phyloP scores from a whole-genome alignment of 2,888 invertebrate genomes.

The Phortica magna region DNA sequence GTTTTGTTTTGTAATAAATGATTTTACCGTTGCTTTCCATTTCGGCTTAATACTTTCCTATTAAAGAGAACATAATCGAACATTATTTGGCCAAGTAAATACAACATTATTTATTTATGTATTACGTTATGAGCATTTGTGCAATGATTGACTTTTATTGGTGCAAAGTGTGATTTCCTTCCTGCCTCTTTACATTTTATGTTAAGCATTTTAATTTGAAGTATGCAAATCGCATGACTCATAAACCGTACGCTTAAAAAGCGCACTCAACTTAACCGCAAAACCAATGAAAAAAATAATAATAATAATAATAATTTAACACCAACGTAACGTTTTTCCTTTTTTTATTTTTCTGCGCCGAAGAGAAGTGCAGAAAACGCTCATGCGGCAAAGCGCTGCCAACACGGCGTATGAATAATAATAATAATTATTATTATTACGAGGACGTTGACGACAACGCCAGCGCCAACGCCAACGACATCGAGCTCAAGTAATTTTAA shows the following conservation, averaged over 20 bases:
- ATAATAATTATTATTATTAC: constrained; percentile 6
- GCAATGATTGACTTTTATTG: background rate
- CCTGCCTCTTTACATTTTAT: background rate
- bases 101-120: background rate
- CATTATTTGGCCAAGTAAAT: constrained; percentile 18
- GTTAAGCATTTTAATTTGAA: background rate
- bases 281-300: background rate
- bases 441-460: background rate
- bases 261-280: background rate
- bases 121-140: background rate
- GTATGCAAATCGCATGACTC: background rate
- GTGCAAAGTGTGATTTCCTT: background rate
- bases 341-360: background rate
- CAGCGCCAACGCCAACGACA: background rate
- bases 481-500: constrained; percentile 12
- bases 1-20: background rate
- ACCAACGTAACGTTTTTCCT: background rate
- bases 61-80: constrained; percentile 60
- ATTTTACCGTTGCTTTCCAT: constrained; percentile 78
- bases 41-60: constrained; percentile 77
- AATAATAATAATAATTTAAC: background rate
- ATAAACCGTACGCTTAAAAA: background rate
- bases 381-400: background rate
- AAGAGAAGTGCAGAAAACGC: background rate
- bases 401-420: constrained; percentile 26